These are phyloP conservation scores for Monopis laevigella DNA, from an alignment of 2,888 invertebrate species.

Conservation along the genomic window DNA sequence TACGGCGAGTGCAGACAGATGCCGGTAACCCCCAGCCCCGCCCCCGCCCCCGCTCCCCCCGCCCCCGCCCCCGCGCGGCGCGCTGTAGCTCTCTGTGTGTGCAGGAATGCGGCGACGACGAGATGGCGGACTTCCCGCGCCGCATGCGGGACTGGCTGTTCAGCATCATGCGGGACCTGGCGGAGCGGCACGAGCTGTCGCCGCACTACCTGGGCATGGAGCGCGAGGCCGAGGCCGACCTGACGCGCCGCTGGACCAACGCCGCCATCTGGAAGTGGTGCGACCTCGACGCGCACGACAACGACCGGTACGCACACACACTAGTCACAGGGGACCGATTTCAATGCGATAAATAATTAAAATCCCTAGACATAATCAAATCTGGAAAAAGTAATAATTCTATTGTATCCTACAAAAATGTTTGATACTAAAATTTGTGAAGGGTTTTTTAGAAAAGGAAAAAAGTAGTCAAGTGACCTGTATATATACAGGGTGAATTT, in stretches of 20 bases:
- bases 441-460: no score
- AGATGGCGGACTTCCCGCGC: constrained; percentile 94
- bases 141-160: constrained; percentile 99
- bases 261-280: constrained; percentile 99
- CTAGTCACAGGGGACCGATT: neutral
- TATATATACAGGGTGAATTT: no score
- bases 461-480: no score
- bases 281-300: constrained; percentile 92
- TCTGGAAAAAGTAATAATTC: no score
- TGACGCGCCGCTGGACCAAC: constrained; percentile 86
- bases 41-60: no score
- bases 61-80: no score
- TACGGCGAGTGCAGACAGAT: constrained; percentile 87
- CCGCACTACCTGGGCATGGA: constrained; percentile 87
- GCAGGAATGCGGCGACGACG: constrained; percentile 82
- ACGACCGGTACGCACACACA: constrained; percentile 71
- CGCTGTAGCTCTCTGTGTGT: constrained; percentile 18
- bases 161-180: constrained; percentile 95
- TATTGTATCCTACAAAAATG: no score
- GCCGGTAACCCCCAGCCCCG: no score
- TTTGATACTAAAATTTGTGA: no score
- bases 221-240: constrained; percentile 87
- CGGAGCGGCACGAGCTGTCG: constrained; percentile 85
- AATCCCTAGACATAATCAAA: no score
- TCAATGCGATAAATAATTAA: no score